A percentile compares a stretch with the other conserved stretches of the same genome.
phyloP scores from a whole-genome alignment of 2,888 invertebrate genomes.

The Nomada flava region DNA sequence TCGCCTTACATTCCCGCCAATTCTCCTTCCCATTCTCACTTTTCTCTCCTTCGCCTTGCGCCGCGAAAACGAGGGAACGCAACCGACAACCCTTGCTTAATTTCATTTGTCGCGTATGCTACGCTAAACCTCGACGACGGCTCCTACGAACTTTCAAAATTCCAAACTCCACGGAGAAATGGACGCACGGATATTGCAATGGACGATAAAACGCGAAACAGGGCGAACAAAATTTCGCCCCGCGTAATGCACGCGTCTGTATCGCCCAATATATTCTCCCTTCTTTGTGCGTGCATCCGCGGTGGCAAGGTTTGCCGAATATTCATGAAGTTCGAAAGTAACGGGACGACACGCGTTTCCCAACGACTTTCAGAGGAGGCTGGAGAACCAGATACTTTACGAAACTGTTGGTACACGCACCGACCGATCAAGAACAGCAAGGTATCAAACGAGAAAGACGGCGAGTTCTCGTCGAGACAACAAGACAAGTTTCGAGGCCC shows the following conservation, averaged over 20 bases:
- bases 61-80: constrained; percentile 1
- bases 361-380: constrained; percentile 8
- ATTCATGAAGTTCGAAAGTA: constrained; percentile 55
- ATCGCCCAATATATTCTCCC: background rate
- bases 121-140: constrained; percentile 19
- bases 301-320: constrained; percentile 27
- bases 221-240: constrained; percentile 13
- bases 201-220: constrained; percentile 9
- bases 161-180: constrained; percentile 64
- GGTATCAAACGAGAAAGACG: background rate
- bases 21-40: constrained; percentile 3
- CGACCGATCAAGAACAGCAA: background rate
- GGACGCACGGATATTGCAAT: constrained; percentile 13
- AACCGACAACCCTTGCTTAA: constrained; percentile 52
- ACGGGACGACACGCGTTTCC: constrained; percentile 42
- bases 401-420: background rate
- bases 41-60: background rate
- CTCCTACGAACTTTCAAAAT: constrained; percentile 57
- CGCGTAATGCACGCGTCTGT: background rate
- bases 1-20: constrained; percentile 1
- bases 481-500: constrained; percentile 21
- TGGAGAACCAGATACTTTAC: background rate
- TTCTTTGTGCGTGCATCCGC: constrained; percentile 7
- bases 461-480: constrained; percentile 8
- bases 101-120: constrained; percentile 53